A percentile compares a stretch with the other conserved stretches of the same genome.
phyloP scores from a whole-genome alignment of 2,113 vertebrate species.

The Entelurus aequoreus region DNA sequence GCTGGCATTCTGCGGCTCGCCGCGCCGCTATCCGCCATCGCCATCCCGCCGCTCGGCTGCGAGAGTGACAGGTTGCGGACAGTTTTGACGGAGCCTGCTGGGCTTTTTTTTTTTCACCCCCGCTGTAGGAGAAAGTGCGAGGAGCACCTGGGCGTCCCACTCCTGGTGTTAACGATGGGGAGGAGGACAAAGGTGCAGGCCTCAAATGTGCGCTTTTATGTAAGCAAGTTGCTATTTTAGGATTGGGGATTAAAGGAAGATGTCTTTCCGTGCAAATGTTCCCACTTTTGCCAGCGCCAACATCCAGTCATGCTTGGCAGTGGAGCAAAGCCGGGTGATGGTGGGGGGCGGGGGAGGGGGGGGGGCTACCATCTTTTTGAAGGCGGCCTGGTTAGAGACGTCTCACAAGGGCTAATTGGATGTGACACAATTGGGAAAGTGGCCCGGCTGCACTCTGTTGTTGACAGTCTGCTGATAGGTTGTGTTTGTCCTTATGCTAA shows the following conservation, averaged over 20 bases:
- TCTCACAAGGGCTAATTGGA: constrained; percentile 58
- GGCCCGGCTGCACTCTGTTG: constrained; percentile 30
- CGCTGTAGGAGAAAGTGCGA: constrained; percentile 27
- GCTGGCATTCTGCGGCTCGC: constrained; percentile 53
- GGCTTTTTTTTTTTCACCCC: constrained; percentile 26
- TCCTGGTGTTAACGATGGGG: constrained; percentile 53
- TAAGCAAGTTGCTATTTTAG: constrained; percentile 52
- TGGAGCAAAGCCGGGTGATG: constrained; percentile 1
- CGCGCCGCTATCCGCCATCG: constrained; percentile 58
- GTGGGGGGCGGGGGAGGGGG: not conserved
- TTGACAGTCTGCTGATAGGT: not conserved
- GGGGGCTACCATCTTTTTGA: constrained; percentile 36
- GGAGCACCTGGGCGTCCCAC: constrained; percentile 43
- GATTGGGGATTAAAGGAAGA: constrained; percentile 40
- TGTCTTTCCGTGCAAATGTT: constrained; percentile 30
- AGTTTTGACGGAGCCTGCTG: constrained; percentile 54
- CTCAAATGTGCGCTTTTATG: constrained; percentile 47
- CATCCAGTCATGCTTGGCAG: constrained; percentile 33
- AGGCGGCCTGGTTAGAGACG: constrained; percentile 35
- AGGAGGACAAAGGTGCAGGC: constrained; percentile 55
- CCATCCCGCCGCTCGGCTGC: constrained; percentile 46
- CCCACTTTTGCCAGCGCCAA: constrained; percentile 20
- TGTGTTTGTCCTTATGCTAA: not conserved
- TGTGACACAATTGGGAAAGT: constrained; percentile 51
- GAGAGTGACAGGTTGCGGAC: constrained; percentile 60